Base-by-base conservation (phyloP, 2,113 vertebrate genomes). In the Oreochromis spilurus region DNA sequence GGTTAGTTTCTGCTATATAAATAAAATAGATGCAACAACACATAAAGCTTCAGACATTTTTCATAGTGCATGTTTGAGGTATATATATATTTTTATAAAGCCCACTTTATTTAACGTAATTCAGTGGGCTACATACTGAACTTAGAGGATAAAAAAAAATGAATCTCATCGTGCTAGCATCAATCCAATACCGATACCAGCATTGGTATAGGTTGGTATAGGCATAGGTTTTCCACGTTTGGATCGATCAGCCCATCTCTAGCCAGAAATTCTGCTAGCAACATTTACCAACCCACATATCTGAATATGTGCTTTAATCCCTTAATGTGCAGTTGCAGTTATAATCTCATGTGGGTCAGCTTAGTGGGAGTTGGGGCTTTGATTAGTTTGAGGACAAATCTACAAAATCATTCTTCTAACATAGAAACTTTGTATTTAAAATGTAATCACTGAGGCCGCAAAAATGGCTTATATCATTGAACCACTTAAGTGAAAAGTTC, bases 351-450 rank as follows among this genome's bases (percentile, higher is more conserved):
- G 52, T 52, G 26, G 62, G 55, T 78, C 29, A 84, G 34, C 16
- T 81, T 45, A 57, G 82, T 83, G 82, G 84, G 67, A 88, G 80
- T 72, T 77, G 58, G 10, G 55, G 45, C 48, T 85, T 84, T 84
- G 19, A 50, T 36, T 87, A 7, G 11, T 48, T 77, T 72, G 70
- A 75, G 4, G 24, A 48, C 9, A 75, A 75, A 50, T 50, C 70
- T 21, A 38, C 60, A 67, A 67, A 75, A 29, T 75, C 43, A 77
- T 50, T 19, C 26, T 48, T 48, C 67, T 45, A 75, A 6, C 19
- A 50, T 12, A 31, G 9, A 77, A 77, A 50, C 3, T 31, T 45
- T 45, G 8, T 72, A 45, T 43, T 45, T 72, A 45, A 45, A 6
- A 72, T 26, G 38, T 19, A 77, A 77, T 31, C 43, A 31, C 6